Conservation (phyloP, 1,140 invertebrate genomes). For the Drosophila busckii region DNA sequence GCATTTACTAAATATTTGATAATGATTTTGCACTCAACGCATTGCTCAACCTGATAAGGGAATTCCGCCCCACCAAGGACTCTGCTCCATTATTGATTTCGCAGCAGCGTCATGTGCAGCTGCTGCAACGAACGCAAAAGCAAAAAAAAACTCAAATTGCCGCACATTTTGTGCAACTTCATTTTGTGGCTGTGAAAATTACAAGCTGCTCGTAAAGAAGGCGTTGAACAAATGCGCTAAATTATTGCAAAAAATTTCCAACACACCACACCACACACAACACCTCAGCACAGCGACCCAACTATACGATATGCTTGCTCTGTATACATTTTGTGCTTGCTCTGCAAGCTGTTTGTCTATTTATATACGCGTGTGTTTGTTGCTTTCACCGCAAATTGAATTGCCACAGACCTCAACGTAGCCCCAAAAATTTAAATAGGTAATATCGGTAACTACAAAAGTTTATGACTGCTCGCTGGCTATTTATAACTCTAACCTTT, state of each 20-base stretch:
- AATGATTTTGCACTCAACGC: conserved; percentile 35
- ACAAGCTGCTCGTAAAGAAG: conserved; percentile 44
- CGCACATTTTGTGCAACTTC: conserved; percentile 51
- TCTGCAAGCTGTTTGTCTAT: conserved; percentile 23
- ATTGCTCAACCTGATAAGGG: conserved; percentile 40
- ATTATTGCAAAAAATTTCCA: conserved; percentile 40
- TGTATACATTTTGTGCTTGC: conserved; percentile 37
- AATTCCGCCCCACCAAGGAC: not conserved
- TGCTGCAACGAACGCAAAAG: too few species aligned
- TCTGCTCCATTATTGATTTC: conserved; percentile 38
- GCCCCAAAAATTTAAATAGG: conserved; percentile 57
- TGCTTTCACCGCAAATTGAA: conserved; percentile 54
- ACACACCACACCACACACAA: not conserved
- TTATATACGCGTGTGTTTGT: conserved; percentile 26
- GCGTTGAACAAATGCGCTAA: conserved; percentile 27
- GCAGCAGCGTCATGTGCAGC: conserved; percentile 2
- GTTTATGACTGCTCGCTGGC: conserved; percentile 23
- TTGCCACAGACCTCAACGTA: conserved; percentile 47
- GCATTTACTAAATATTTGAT: conserved; percentile 61
- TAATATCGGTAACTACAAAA: conserved; percentile 36
- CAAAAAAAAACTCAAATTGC: conserved; percentile 49
- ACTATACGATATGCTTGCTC: conserved; percentile 17
- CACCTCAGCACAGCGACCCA: conserved; percentile 1
- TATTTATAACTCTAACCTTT: conserved; percentile 10
- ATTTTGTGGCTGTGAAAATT: conserved; percentile 57